Evolutionary conservation across 2,797 vertebrate species (phyloP), one percentile per base, ranked within the genome.

Genomic region (Podargus strigoides): DNA sequence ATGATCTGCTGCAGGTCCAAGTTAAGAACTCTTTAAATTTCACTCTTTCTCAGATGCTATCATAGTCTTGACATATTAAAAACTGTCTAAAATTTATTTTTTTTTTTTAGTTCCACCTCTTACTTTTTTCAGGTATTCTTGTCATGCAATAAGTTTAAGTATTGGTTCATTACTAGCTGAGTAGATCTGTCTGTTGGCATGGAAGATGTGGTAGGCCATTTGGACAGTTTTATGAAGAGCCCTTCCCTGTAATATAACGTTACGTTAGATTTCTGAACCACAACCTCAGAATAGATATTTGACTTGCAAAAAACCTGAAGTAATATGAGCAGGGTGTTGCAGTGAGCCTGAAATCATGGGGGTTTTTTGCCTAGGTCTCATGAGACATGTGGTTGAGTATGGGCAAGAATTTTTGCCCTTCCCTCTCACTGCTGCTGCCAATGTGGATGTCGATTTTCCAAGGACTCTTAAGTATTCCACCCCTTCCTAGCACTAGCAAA

Each of bases 271-370:
- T 87, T 85, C 66, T 69, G 79, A 91, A 34, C 62, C 69, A 55
- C 79, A 81, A 16, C 22, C 34, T 79, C 69, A 59, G 60, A 92
- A 85, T 8, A 93, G 66, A 47, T 50, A 69, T 37, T 37, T 75
- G 75, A 58, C 42, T 76, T 86, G 46, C 30, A 55, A 73, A 56
- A 82, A 75, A 50, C n/a, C n/a, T 8, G 1, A 68, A 81, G 42
- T 81, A 85, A 85, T 76, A 47, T 39, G 50, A 92, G 52, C 26
- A 66, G 81, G 32, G 76, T 88, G 44, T 52, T 56, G 24, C 22
- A 87, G n/a, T 30, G 84, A 95, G 20, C 64, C 89, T 93, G 89
- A 87, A 95, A 75, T 68, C 15, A 10, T 63, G 50, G 24, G 4
- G 3, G 0, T 0, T 7, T 26, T 28, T 21, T 6, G 4, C 1